These are phyloP conservation scores for Ardeotis arabs DNA, from an alignment of 2,113 vertebrate genomes.

Conservation along the genomic window DNA sequence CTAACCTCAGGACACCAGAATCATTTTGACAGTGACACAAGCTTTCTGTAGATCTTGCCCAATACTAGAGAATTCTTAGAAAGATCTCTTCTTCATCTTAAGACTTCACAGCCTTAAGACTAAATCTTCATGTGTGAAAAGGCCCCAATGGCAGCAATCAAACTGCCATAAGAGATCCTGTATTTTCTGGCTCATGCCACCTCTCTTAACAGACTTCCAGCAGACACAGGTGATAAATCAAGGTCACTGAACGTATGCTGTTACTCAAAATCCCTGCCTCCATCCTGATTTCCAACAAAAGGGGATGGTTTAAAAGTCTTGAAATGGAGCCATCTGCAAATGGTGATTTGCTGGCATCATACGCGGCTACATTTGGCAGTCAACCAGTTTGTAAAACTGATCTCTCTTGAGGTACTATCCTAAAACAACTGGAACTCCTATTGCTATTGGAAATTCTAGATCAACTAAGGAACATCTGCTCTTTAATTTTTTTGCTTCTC, in stretches of 20 bases:
- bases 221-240: background rate
- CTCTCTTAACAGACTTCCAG: background rate
- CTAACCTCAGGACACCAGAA: background rate
- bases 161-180: background rate
- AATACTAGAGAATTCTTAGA: background rate
- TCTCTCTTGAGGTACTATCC: background rate
- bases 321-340: background rate
- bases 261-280: background rate
- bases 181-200: background rate
- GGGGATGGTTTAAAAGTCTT: background rate
- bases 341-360: background rate
- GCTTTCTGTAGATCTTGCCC: background rate
- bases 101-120: background rate
- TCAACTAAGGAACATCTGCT: conserved; percentile 46
- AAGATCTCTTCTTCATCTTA: background rate
- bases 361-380: background rate
- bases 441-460: conserved; percentile 4
- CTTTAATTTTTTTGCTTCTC: conserved; percentile 5
- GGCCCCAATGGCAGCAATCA: background rate
- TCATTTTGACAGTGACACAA: background rate
- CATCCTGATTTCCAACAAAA: background rate
- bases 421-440: conserved; percentile 32
- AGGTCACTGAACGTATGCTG: background rate
- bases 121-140: background rate
- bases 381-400: conserved; percentile 44